Base-by-base conservation (phyloP, 2,113 vertebrate species). In the Cromileptes altivelis region DNA sequence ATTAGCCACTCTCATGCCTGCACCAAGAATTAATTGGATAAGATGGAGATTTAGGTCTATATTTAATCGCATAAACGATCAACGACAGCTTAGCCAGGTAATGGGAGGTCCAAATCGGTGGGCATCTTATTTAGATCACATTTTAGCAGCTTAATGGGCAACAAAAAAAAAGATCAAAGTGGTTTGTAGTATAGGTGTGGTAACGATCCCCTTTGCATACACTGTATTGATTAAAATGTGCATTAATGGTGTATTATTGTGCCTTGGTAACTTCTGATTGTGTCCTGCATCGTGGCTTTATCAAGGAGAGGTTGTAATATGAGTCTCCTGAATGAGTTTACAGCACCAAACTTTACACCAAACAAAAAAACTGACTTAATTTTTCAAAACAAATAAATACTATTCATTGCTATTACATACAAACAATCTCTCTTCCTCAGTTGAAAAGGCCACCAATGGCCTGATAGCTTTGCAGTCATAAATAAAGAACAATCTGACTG, bases 1-100 rank as follows among this genome's bases (percentile, higher is more conserved):
- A 96, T 96, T 96, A 96, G 94, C 93, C 94, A 93, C 93, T 94
- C 93, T 95, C 92, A 91, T 93, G 93, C 91, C 93, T 93, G 91
- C 91, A 93, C 89, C 40, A 87, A 93, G 88, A 95, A 95, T 95
- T 95, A 96, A 96, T 95, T 95, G 95, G 94, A 95, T 93, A 92
- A 94, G 87, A 93, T 90, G 89, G 87, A 92, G 89, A 94, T 95
- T 94, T 91, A 91, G 85, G 93, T 93, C 94, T 94, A 93, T 94
- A 94, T 95, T 94, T 95, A 95, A 96, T 96, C 94, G 90, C 86
- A 86, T 90, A 92, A 95, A 94, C 79, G 91, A 95, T 94, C 94
- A 89, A 87, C 78, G 90, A 86, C 89, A 93, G 92, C 94, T 88
- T 82, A 91, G 85, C 75, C 88, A 88, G 76, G 88, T 88, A 89